These are phyloP conservation scores for Himalopsyche anomala DNA, from an alignment of 2,888 invertebrate species.

Conservation along the genomic window DNA sequence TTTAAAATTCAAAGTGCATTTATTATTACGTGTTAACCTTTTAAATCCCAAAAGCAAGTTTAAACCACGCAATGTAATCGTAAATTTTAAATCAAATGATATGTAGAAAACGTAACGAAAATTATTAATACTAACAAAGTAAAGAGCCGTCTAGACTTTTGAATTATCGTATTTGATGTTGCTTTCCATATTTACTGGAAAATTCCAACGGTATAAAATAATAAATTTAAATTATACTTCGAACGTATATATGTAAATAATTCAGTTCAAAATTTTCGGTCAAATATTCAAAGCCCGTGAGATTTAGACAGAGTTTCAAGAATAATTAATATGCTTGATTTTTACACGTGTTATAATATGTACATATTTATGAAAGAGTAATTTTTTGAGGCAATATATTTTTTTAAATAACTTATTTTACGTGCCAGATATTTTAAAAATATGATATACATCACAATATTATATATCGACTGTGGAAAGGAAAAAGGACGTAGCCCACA, in stretches of 20 bases:
- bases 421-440: too few relatives aligned
- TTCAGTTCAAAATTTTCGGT: neutral
- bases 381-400: too few relatives aligned
- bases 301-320: too few relatives aligned
- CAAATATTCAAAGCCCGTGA: neutral
- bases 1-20: too few relatives aligned
- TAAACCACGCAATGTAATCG: neutral
- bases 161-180: neutral
- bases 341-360: too few relatives aligned
- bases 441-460: too few relatives aligned
- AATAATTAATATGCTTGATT: too few relatives aligned
- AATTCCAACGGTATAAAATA: neutral
- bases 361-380: too few relatives aligned
- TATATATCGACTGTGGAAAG: too few relatives aligned
- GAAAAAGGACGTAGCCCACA: too few relatives aligned
- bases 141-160: conserved; percentile 4
- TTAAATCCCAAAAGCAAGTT: neutral
- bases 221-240: neutral
- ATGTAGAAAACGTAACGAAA: neutral
- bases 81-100: conserved; percentile 12
- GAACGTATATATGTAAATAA: neutral
- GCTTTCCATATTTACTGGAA: neutral
- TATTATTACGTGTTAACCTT: neutral
- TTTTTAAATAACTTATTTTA: too few relatives aligned
- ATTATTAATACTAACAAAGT: neutral